These are phyloP conservation scores for Cantharis lateralis DNA, from an alignment of 2,888 invertebrate species.

Conservation along the genomic window DNA sequence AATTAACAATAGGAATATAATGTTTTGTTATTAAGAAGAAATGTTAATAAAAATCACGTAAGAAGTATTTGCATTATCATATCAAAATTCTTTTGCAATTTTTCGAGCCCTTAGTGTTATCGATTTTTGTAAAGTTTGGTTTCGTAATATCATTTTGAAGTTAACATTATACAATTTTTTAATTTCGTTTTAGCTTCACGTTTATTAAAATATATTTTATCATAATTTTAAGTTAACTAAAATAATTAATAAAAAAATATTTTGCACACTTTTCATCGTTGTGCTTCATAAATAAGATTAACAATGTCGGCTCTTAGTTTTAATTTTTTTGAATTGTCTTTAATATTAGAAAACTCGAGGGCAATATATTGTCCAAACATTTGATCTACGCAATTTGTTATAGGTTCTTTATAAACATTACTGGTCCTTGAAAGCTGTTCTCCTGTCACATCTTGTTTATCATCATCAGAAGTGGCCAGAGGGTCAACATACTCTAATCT, in stretches of 20 bases:
- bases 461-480: not conserved
- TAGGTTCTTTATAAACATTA: not conserved
- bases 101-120: no score
- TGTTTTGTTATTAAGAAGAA: not conserved
- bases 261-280: not conserved
- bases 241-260: no score
- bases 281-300: not conserved
- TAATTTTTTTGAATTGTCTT: not conserved
- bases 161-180: not conserved
- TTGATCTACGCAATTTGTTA: not conserved
- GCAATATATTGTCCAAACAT: not conserved
- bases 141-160: no score
- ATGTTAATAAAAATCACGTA: not conserved
- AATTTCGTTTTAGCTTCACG: no score
- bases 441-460: not conserved
- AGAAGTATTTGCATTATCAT: not conserved
- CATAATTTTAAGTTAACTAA: no score
- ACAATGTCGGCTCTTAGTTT: not conserved
- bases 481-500: not conserved
- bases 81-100: no score
- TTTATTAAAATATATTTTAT: no score
- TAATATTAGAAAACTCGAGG: not conserved
- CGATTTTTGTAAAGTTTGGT: no score
- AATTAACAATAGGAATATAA: no score
- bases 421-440: not conserved